Conservation (phyloP, 2,888 invertebrate genomes). For the Bellardia pandia region DNA sequence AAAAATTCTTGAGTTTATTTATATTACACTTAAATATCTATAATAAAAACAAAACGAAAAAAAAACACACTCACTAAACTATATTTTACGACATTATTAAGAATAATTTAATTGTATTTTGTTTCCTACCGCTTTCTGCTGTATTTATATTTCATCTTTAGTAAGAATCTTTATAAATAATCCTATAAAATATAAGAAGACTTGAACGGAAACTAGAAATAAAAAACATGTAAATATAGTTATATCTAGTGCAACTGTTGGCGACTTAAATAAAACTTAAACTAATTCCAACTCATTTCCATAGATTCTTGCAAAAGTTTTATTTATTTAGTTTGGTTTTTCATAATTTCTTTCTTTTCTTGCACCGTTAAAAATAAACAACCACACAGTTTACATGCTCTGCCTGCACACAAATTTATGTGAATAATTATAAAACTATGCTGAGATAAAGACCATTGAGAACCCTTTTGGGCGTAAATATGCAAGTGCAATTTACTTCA, state of each 20-base stretch:
- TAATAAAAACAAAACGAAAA: not conserved
- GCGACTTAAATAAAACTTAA: slow-evolving; percentile 25
- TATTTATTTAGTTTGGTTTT: not conserved
- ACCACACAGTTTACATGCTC: not conserved
- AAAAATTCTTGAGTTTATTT: too few relatives aligned
- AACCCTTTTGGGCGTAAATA: slow-evolving; percentile 4
- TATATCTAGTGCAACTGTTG: not conserved
- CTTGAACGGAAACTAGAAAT: not conserved
- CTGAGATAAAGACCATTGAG: slow-evolving; percentile 9
- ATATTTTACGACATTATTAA: not conserved
- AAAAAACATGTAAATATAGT: not conserved
- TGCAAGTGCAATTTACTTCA: slow-evolving; percentile 19
- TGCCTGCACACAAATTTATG: not conserved
- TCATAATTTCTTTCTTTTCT: not conserved
- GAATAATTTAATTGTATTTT: slow-evolving; percentile 5
- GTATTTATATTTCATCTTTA: not conserved
- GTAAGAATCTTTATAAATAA: not conserved
- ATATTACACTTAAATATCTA: too few relatives aligned
- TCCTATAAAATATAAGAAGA: not conserved
- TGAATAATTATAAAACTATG: slow-evolving; percentile 39
- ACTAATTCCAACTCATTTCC: slow-evolving; percentile 32
- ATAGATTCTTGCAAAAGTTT: slow-evolving; percentile 35
- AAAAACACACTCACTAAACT: not conserved
- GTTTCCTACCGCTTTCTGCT: not conserved
- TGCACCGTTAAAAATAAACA: not conserved